A percentile compares a stretch with the other conserved stretches of the same genome.
Evolutionary conservation across 2,113 vertebrate genomes (phyloP).

Genomic region (Epinephelus moara): DNA sequence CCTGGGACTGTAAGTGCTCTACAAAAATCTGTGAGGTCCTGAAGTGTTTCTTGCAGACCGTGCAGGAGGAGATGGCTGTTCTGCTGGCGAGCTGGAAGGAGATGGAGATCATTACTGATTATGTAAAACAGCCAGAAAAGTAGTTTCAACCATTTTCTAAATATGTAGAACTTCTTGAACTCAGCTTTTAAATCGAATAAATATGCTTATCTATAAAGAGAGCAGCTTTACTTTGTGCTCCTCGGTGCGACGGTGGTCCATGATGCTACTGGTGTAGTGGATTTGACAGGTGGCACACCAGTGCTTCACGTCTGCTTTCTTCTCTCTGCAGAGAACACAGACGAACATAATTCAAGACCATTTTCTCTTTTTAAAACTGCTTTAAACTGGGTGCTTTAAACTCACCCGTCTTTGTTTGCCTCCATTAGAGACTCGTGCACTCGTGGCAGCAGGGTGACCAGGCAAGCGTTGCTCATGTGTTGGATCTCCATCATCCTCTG

Average conservation of each 20-base stretch:
- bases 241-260: slow-evolving; percentile 91
- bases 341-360: background rate
- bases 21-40: slow-evolving; percentile 93
- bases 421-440: slow-evolving; percentile 89
- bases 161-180: background rate
- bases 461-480: slow-evolving; percentile 93
- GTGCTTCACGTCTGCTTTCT: slow-evolving; percentile 83
- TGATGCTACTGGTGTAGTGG: slow-evolving; percentile 90
- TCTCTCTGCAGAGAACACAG: slow-evolving; percentile 80
- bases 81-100: slow-evolving; percentile 87
- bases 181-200: background rate
- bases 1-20: slow-evolving; percentile 93
- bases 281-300: slow-evolving; percentile 95
- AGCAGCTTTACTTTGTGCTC: slow-evolving; percentile 92
- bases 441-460: slow-evolving; percentile 92
- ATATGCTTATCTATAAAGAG: background rate
- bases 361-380: background rate
- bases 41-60: slow-evolving; percentile 92
- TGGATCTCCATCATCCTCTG: slow-evolving; percentile 95
- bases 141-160: background rate
- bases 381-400: slow-evolving; percentile 10
- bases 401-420: slow-evolving; percentile 86
- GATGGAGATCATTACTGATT: background rate
- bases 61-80: slow-evolving; percentile 90
- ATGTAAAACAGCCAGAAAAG: background rate